A percentile compares a stretch with the other conserved stretches of the same genome.
phyloP scores from a whole-genome alignment of 2,113 vertebrate genomes.

The Himantopus leucocephalus region DNA sequence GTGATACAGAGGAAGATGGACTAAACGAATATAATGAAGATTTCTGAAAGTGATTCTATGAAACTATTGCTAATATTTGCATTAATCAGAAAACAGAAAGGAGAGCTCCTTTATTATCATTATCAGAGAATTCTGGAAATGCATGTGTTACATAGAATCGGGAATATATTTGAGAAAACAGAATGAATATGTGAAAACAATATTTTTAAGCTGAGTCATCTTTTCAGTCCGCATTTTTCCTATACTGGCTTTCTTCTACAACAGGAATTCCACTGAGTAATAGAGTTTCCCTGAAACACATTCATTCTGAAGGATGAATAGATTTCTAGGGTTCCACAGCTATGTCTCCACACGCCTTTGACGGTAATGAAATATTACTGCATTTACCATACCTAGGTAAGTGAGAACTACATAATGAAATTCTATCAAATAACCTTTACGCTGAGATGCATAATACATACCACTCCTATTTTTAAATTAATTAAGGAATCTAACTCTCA shows the following conservation, averaged over 20 bases:
- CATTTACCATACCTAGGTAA: constrained; percentile 1
- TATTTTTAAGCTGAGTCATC: background rate
- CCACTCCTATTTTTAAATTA: background rate
- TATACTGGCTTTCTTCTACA: background rate
- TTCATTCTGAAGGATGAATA: background rate
- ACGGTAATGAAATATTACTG: background rate
- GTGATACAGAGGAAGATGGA: background rate
- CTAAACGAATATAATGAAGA: background rate
- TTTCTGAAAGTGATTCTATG: background rate
- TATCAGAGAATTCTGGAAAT: background rate
- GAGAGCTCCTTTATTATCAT: background rate
- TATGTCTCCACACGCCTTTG: background rate
- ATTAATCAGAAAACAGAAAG: background rate
- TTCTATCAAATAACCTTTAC: background rate
- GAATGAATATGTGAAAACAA: background rate
- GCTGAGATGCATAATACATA: background rate
- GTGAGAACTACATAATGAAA: background rate
- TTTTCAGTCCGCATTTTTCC: background rate
- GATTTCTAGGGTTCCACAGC: background rate
- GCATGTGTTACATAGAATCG: background rate
- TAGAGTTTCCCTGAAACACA: background rate
- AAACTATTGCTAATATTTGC: background rate
- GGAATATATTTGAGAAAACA: background rate
- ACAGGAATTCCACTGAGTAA: background rate
- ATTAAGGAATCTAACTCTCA: background rate